Percentiles rank a stretch among this genome's conserved stretches.
phyloP scores from a whole-genome alignment of 2,113 vertebrate species.

The Galemys pyrenaicus region DNA sequence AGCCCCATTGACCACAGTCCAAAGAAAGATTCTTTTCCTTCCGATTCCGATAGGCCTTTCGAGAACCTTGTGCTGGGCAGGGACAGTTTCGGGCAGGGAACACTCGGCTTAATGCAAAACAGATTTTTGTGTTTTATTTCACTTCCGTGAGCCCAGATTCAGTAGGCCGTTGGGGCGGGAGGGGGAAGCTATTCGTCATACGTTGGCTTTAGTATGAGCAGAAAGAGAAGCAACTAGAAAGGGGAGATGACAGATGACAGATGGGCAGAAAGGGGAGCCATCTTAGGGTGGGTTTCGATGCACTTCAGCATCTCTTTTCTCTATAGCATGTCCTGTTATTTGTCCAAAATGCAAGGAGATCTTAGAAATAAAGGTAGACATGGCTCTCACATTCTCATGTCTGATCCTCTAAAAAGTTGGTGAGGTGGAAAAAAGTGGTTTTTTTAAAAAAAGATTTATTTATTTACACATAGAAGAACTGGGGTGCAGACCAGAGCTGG shows the following conservation, averaged over 20 bases:
- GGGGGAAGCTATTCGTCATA: conserved; percentile 16
- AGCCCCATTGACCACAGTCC: conserved; percentile 47
- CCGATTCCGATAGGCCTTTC: conserved; percentile 29
- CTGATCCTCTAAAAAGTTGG: neutral
- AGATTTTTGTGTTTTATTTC: conserved; percentile 4
- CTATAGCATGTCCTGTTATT: neutral
- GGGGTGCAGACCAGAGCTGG: too few species aligned
- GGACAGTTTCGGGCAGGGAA: conserved; percentile 41
- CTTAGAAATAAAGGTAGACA: neutral
- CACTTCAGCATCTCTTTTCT: conserved; percentile 56
- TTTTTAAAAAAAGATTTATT: too few species aligned
- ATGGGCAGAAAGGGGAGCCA: neutral
- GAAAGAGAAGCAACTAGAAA: conserved; percentile 13
- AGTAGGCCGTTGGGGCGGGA: conserved; percentile 50
- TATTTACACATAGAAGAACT: too few species aligned
- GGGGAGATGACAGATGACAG: neutral
- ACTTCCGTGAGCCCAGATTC: conserved; percentile 49
- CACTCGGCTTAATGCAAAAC: conserved; percentile 56
- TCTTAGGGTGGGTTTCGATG: conserved; percentile 23
- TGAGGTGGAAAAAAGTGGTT: neutral
- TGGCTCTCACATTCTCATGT: neutral
- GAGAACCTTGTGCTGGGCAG: conserved; percentile 17
- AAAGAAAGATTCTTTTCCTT: conserved; percentile 22
- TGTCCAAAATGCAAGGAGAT: neutral
- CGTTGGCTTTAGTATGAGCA: conserved; percentile 12